phyloP scores from a whole-genome alignment of 2,797 vertebrate species.

The Smutsia temminckii region DNA sequence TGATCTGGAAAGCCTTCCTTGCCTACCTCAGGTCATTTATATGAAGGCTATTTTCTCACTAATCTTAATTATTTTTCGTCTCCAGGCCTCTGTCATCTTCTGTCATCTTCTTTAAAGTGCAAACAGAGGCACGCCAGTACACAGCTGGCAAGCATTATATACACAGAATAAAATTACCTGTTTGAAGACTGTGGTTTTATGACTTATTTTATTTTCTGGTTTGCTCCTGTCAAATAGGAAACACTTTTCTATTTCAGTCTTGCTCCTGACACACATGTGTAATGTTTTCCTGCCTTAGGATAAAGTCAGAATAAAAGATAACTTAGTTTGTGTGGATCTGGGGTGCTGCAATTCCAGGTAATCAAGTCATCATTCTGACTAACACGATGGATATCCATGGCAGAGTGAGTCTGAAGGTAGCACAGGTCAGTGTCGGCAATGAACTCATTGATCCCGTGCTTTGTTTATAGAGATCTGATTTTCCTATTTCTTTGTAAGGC shows the following conservation, averaged over 20 bases:
- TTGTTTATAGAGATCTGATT: neutral
- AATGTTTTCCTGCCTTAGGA: neutral
- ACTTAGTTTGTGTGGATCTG: neutral
- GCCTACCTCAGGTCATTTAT: neutral
- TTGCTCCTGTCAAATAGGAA: neutral
- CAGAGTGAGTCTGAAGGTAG: neutral
- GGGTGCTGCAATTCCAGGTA: neutral
- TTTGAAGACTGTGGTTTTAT: constrained; percentile 10
- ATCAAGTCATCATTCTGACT: neutral
- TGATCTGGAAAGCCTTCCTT: neutral
- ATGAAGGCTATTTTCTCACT: neutral
- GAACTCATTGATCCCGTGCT: neutral
- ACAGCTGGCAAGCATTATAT: neutral
- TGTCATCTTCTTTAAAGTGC: neutral
- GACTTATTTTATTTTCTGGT: constrained; percentile 36
- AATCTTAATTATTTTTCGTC: neutral
- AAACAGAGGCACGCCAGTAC: rapidly evolving
- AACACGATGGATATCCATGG: neutral
- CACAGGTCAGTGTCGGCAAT: neutral
- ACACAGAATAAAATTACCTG: neutral
- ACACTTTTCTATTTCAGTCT: neutral
- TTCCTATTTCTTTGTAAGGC: neutral
- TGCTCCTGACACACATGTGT: neutral
- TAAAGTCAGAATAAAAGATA: neutral
- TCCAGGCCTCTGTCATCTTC: neutral